These are phyloP conservation scores for Lepidocyrtinus sp. DNA, from an alignment of 2,888 invertebrate species.

Conservation along the genomic window DNA sequence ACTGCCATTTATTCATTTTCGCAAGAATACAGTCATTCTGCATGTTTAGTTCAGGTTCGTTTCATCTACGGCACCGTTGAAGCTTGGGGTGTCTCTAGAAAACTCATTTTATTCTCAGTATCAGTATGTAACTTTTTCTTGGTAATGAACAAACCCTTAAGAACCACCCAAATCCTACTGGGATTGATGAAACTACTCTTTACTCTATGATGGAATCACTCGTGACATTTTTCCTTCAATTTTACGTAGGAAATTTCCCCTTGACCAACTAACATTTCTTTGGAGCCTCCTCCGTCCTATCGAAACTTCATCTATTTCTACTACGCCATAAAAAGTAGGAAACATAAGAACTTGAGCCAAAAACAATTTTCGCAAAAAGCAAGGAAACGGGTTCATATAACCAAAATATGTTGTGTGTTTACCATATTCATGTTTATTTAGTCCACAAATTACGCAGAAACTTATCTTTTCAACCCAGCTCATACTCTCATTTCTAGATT, in stretches of 20 bases:
- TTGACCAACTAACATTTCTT: slow-evolving; percentile 7
- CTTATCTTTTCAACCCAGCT: too few species aligned
- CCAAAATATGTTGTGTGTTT: too few species aligned
- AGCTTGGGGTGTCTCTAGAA: neutral
- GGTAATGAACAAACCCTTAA: neutral
- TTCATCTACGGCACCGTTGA: too few species aligned
- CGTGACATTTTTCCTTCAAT: slow-evolving; percentile 2
- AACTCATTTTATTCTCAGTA: neutral
- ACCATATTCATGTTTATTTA: too few species aligned
- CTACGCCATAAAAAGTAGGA: neutral
- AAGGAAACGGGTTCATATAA: too few species aligned
- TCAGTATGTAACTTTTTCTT: neutral
- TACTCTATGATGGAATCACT: neutral
- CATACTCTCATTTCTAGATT: too few species aligned
- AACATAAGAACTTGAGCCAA: neutral
- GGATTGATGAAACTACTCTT: neutral
- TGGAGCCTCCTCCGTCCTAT: neutral
- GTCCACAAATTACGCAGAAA: too few species aligned
- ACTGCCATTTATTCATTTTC: neutral
- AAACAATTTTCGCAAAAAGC: too few species aligned
- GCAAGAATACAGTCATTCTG: neutral
- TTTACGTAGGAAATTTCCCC: neutral
- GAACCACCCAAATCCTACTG: neutral
- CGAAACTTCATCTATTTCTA: neutral
- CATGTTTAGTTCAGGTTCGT: neutral